Percentiles rank a stretch among this genome's conserved stretches.
phyloP scores from a whole-genome alignment of 2,888 invertebrate genomes.

The Augiades crinisus region DNA sequence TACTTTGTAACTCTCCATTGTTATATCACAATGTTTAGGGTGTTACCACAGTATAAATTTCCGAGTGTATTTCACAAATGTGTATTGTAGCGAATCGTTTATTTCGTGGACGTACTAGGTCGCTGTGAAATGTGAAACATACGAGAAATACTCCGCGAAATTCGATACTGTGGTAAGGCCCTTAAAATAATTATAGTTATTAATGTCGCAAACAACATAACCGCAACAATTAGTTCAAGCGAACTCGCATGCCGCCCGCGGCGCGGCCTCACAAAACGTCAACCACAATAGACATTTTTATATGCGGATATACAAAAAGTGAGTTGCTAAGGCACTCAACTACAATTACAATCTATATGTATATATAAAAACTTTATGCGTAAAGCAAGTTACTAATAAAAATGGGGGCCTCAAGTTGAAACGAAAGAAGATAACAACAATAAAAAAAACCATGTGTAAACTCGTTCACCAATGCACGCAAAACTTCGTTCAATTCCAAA shows the following conservation, averaged over 20 bases:
- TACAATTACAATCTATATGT: constrained; percentile 62
- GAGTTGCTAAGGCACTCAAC: constrained; percentile 81
- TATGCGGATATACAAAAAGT: constrained; percentile 57
- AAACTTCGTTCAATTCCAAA: constrained; percentile 72
- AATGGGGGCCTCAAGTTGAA: constrained; percentile 37
- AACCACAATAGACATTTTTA: constrained; percentile 33
- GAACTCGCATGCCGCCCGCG: background rate
- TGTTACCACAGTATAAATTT: too few species aligned
- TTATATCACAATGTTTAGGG: constrained; percentile 9
- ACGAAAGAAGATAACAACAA: too few species aligned
- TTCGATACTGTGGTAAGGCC: too few species aligned
- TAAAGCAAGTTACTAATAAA: constrained; percentile 50
- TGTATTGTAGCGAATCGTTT: too few species aligned
- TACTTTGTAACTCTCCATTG: too few species aligned
- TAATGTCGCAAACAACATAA: background rate
- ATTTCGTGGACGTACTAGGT: too few species aligned
- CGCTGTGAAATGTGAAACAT: too few species aligned
- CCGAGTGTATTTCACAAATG: too few species aligned
- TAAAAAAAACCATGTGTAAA: constrained; percentile 51
- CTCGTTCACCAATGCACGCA: constrained; percentile 68
- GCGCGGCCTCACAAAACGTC: constrained; percentile 10
- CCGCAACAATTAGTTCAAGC: constrained; percentile 9
- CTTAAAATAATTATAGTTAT: background rate
- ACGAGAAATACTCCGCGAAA: too few species aligned
- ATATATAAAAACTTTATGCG: constrained; percentile 63